Conservation (phyloP, 1,140 invertebrate genomes). For the Lucilia cuprina region DNA sequence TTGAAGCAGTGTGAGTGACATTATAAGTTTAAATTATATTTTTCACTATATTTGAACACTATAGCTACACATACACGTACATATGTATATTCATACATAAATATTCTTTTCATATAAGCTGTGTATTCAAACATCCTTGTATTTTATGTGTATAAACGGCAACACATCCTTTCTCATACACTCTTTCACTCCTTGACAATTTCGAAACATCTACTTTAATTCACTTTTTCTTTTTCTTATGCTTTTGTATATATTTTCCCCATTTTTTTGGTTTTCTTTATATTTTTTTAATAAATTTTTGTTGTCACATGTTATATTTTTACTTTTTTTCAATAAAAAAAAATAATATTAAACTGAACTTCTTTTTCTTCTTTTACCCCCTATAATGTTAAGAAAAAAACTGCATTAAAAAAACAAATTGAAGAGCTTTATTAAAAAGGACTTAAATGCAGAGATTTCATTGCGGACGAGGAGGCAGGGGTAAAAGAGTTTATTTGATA, state of each 20-base stretch:
- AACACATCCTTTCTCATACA: neutral
- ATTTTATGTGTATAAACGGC: neutral
- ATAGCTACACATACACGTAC: neutral
- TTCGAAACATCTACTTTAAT: neutral
- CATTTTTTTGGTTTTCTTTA: neutral
- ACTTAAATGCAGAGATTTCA: neutral
- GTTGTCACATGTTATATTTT: neutral
- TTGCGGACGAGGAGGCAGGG: too few species aligned
- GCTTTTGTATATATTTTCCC: neutral
- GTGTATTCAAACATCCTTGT: too few species aligned
- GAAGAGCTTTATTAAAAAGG: neutral
- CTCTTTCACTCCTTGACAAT: neutral
- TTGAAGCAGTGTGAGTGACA: neutral
- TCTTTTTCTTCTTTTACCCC: too few species aligned
- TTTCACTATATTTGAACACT: neutral
- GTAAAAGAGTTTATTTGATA: too few species aligned
- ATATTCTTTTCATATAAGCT: neutral
- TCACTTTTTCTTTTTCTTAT: neutral
- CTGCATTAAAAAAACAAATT: too few species aligned
- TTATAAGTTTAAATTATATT: neutral
- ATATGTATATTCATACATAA: neutral
- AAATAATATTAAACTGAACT: neutral
- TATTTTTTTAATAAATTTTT: conserved; percentile 2
- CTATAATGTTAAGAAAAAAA: too few species aligned
- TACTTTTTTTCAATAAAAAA: neutral